Percentiles rank a stretch among this genome's conserved stretches.
Evolutionary conservation across 2,797 vertebrate genomes (phyloP).

Genomic region (Etheostoma nigrum): DNA sequence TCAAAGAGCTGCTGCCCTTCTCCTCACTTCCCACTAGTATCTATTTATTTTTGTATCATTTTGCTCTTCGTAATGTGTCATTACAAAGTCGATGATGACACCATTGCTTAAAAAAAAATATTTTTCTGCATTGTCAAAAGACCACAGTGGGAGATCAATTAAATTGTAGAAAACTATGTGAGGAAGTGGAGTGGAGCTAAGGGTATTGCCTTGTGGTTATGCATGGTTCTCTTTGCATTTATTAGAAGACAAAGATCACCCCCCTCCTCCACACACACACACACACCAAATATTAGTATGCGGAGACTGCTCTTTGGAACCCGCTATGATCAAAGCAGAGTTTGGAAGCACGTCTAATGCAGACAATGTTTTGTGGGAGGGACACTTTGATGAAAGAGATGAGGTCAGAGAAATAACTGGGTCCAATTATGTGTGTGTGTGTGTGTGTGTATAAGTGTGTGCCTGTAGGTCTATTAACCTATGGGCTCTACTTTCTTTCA

Average conservation of each 20-base stretch:
- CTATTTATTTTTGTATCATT: conserved; percentile 5
- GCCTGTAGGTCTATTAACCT: conserved; percentile 14
- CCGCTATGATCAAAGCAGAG: conserved; percentile 76
- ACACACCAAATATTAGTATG: conserved; percentile 53
- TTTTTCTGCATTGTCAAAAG: conserved; percentile 30
- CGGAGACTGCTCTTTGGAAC: conserved; percentile 51
- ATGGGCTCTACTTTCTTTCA: conserved; percentile 24
- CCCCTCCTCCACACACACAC: conserved; percentile 29
- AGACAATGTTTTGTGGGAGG: conserved; percentile 68
- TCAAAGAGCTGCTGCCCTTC: conserved; percentile 29
- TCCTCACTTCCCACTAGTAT: conserved; percentile 3
- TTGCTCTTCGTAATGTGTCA: not conserved
- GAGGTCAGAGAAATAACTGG: conserved; percentile 64
- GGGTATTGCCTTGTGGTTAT: conserved; percentile 43
- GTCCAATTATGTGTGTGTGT: conserved; percentile 50
- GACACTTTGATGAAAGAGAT: conserved; percentile 64
- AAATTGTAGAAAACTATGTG: conserved; percentile 22
- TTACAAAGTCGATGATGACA: conserved; percentile 9
- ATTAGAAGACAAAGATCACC: conserved; percentile 46
- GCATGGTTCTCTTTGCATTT: conserved; percentile 31
- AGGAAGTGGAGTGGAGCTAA: conserved; percentile 22
- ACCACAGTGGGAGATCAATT: conserved; percentile 28
- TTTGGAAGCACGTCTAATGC: conserved; percentile 69
- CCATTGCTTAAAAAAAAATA: conserved; percentile 5
- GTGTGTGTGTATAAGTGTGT: not conserved